A percentile compares a stretch with the other conserved stretches of the same genome.
Evolutionary conservation across 2,797 vertebrate species (phyloP).

Genomic region (Antrozous pallidus): DNA sequence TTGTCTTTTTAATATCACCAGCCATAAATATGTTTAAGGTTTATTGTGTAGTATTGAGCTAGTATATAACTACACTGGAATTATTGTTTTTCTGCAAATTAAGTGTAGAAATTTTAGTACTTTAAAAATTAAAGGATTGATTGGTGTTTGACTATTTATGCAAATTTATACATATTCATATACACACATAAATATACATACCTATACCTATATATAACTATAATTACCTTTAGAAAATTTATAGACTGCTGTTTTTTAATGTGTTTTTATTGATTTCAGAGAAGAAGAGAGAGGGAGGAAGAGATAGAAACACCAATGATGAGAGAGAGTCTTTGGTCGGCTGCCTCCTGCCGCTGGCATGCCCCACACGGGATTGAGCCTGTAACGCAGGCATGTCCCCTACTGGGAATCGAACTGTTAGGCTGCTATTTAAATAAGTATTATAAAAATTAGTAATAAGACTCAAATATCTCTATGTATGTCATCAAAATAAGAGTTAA

Average conservation of each 20-base stretch:
- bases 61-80: not conserved
- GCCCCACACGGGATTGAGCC: not conserved
- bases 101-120: conserved; percentile 26
- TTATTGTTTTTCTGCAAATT: conserved; percentile 32
- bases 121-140: not conserved
- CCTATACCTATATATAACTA: not conserved
- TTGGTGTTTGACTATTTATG: not conserved
- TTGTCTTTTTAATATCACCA: conserved; percentile 26
- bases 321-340: not conserved
- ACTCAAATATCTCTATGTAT: conserved; percentile 35
- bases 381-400: not conserved
- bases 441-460: conserved; percentile 23
- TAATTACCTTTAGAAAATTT: conserved; percentile 19
- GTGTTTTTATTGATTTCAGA: not conserved
- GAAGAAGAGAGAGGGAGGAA: not conserved
- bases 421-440: not conserved
- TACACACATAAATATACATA: not conserved
- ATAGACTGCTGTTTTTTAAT: not conserved
- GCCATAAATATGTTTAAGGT: conserved; percentile 36
- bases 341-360: not conserved
- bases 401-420: not conserved
- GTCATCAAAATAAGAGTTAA: not conserved
- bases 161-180: not conserved
- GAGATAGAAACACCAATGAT: not conserved
- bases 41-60: not conserved